phyloP scores from a whole-genome alignment of 2,113 vertebrate genomes.

The Poecilia latipinna region DNA sequence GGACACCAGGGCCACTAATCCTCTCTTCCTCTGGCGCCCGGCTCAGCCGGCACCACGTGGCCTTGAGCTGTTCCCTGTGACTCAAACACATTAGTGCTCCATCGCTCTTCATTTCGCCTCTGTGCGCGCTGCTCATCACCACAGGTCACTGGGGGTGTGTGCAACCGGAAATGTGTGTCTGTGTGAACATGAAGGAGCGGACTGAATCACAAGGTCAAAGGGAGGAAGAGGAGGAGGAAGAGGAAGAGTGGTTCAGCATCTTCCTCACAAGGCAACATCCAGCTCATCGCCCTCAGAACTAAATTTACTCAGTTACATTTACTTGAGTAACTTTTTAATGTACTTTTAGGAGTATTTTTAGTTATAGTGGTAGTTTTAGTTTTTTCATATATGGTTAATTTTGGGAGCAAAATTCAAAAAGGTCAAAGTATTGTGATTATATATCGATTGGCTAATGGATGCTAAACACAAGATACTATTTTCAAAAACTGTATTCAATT shows the following conservation, averaged over 20 bases:
- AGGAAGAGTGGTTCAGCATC: background rate
- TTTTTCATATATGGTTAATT: too few species aligned
- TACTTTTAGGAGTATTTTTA: too few species aligned
- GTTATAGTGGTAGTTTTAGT: too few species aligned
- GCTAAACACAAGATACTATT: too few species aligned
- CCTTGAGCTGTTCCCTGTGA: slow-evolving; percentile 58
- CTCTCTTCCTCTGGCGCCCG: slow-evolving; percentile 41
- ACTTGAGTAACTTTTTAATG: too few species aligned
- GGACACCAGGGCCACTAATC: slow-evolving; percentile 65
- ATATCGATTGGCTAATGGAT: too few species aligned
- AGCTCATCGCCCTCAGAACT: too few species aligned
- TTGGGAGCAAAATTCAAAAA: too few species aligned
- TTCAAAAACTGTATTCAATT: too few species aligned
- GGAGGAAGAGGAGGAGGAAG: background rate
- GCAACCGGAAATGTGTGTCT: background rate
- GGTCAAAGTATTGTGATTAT: too few species aligned
- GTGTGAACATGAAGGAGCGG: background rate
- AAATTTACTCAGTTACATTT: too few species aligned
- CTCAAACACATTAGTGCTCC: slow-evolving; percentile 6
- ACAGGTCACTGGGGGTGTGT: slow-evolving; percentile 26
- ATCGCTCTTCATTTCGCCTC: slow-evolving; percentile 7
- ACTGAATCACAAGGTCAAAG: slow-evolving; percentile 3
- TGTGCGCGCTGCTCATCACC: slow-evolving; percentile 3
- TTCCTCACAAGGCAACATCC: background rate
- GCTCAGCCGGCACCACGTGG: slow-evolving; percentile 59